Evolutionary conservation across 2,113 vertebrate genomes (phyloP).

Genomic region (Brachyistius frenatus): DNA sequence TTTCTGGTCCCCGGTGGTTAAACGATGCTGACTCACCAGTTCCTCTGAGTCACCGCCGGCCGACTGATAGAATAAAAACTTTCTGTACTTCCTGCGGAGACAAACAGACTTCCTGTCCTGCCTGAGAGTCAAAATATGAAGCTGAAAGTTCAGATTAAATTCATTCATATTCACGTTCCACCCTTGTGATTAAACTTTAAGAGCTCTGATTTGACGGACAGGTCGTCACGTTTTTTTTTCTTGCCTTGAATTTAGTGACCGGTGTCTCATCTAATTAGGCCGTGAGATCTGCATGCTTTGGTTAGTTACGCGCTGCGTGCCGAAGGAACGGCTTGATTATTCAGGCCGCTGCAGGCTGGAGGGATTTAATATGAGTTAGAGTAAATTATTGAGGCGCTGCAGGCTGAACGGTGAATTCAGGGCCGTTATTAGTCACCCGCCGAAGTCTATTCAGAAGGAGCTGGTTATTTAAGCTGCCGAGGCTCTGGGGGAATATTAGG

Average conservation of each 20-base stretch:
- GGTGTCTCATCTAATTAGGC: conserved; percentile 34
- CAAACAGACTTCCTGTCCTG: background rate
- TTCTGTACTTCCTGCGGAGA: conserved; percentile 1
- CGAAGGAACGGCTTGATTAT: conserved; percentile 55
- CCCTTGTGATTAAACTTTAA: background rate
- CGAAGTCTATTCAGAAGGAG: conserved; percentile 49
- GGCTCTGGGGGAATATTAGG: conserved; percentile 60
- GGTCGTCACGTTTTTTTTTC: conserved; percentile 16
- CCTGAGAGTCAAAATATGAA: conserved; percentile 8
- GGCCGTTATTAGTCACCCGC: conserved; percentile 53
- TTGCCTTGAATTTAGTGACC: conserved; percentile 4
- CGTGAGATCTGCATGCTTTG: background rate
- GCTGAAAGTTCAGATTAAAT: background rate
- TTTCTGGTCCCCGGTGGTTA: conserved; percentile 22
- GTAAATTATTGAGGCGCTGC: conserved; percentile 65
- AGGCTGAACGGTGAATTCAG: conserved; percentile 55
- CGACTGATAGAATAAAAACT: conserved; percentile 21
- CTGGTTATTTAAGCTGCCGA: conserved; percentile 61
- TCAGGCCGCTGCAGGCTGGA: conserved; percentile 36
- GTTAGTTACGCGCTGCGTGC: conserved; percentile 10
- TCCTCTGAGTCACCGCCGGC: conserved; percentile 23
- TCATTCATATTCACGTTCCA: background rate
- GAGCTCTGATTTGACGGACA: conserved; percentile 8
- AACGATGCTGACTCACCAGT: conserved; percentile 27
- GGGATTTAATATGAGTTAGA: conserved; percentile 56